phyloP scores from a whole-genome alignment of 2,888 invertebrate genomes.

The Gisinianus flammeolus region DNA sequence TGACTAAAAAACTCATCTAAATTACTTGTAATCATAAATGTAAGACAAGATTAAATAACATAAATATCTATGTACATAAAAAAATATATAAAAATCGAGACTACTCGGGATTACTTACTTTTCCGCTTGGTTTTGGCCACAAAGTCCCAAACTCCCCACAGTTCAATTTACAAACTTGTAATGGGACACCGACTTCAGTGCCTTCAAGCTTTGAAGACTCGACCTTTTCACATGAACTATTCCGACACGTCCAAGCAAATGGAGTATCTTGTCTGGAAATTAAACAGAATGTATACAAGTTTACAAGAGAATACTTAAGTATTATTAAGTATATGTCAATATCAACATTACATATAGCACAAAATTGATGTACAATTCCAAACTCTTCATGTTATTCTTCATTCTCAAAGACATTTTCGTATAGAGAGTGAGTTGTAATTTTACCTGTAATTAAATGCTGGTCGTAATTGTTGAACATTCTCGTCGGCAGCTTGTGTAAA shows the following conservation, averaged over 20 bases:
- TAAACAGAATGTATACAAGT: neutral
- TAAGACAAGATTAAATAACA: neutral
- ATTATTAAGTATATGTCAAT: too few species aligned
- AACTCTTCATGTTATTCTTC: neutral
- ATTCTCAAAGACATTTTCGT: neutral
- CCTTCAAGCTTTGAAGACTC: constrained; percentile 41
- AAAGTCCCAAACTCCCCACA: constrained; percentile 58
- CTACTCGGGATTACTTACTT: constrained; percentile 45
- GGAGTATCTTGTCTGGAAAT: constrained; percentile 35
- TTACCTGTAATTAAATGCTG: neutral
- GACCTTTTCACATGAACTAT: constrained; percentile 49
- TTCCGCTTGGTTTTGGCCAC: constrained; percentile 58
- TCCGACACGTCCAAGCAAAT: constrained; percentile 51
- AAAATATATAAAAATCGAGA: too few species aligned
- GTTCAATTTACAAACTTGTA: constrained; percentile 58
- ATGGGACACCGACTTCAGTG: constrained; percentile 38
- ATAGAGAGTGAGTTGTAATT: neutral
- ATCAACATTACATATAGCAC: too few species aligned
- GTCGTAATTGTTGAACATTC: neutral
- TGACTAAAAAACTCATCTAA: too few species aligned
- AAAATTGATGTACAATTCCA: neutral
- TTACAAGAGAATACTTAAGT: too few species aligned
- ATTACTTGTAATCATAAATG: too few species aligned
- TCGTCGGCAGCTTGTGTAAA: neutral
- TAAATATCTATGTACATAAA: neutral